Evolutionary conservation across 2,888 invertebrate species (phyloP), one percentile per base, ranked within the genome.

Genomic region (Meliscaeva auricollis): DNA sequence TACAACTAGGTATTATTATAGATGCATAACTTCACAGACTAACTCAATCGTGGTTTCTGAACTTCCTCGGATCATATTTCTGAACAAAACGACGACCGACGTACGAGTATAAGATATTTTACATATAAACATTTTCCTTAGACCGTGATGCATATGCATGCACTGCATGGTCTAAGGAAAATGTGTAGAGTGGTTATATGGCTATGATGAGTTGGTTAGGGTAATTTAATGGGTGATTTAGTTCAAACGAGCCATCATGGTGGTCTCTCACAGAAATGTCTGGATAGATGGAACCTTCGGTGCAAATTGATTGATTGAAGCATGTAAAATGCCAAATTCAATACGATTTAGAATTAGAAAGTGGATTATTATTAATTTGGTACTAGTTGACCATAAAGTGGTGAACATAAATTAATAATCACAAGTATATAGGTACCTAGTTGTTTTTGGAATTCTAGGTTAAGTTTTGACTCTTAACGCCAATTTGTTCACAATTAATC

Each of bases 11-110:
- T 38, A 5, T 2, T 4, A 2, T 38, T 38, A 9, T 32, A 8
- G 35, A 7, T 11, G 7, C 8, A 11, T 38, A 38, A 3, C 7
- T 2, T 11, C 11, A 11, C 8, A 38, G 35, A 38, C 35, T 38
- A 38, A 38, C 69, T 32, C n/a, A 15, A 26, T 54, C n/a, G 32
- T 35, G 46, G 35, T 56, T 32, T 58, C 32, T 41, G 46, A 58
- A 52, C 48, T 69, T 46, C 22, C 32, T 69, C 22, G 73, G 69
- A 78, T 78, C 48, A 78, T 46, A 41, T 83, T 74, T 78, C 74
- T 48, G 46, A 72, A 41, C 50, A 50, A 77, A n/a, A n/a, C n/a
- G n/a, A n/a, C n/a, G n/a, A n/a, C n/a, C n/a, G n/a, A n/a, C n/a
- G n/a, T n/a, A n/a, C n/a, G n/a, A n/a, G n/a, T n/a, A n/a, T n/a